Conservation (phyloP, 2,888 invertebrate genomes). For the Colletes collaris region DNA sequence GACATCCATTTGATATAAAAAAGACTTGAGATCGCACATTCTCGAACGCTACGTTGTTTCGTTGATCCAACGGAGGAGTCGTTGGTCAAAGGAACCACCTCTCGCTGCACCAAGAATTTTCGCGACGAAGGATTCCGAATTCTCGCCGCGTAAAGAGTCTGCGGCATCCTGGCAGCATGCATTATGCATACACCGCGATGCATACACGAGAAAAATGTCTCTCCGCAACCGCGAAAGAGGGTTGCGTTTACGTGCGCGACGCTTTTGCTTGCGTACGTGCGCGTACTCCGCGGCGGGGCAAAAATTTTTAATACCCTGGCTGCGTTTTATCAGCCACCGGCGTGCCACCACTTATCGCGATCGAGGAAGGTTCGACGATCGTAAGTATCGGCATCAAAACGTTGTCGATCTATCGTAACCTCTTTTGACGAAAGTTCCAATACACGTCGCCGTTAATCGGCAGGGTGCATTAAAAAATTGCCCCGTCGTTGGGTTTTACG, state of each 20-base stretch:
- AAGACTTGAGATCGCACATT: background rate
- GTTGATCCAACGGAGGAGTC: conserved; percentile 1
- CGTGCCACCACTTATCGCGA: background rate
- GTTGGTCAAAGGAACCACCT: background rate
- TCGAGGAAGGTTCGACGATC: background rate
- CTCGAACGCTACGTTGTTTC: background rate
- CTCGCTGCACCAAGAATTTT: conserved; percentile 45
- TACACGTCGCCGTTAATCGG: too few relatives aligned
- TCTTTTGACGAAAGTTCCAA: too few relatives aligned
- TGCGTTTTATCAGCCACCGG: background rate
- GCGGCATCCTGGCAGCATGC: conserved; percentile 64
- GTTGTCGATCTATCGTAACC: too few relatives aligned
- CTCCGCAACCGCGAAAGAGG: conserved; percentile 58
- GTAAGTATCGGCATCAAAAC: too few relatives aligned
- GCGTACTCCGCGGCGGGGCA: background rate
- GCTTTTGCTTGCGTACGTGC: conserved; percentile 28
- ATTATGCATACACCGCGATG: conserved; percentile 71
- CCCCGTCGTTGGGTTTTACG: conserved; percentile 5
- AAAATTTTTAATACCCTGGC: conserved; percentile 35
- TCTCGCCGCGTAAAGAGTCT: conserved; percentile 69
- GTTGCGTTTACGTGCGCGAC: conserved; percentile 48
- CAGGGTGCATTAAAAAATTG: conserved; percentile 12
- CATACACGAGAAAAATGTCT: conserved; percentile 66
- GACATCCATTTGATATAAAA: too few relatives aligned
- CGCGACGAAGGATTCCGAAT: conserved; percentile 70